Conservation (phyloP, 2,888 invertebrate genomes). For the Trachelus stipa region DNA sequence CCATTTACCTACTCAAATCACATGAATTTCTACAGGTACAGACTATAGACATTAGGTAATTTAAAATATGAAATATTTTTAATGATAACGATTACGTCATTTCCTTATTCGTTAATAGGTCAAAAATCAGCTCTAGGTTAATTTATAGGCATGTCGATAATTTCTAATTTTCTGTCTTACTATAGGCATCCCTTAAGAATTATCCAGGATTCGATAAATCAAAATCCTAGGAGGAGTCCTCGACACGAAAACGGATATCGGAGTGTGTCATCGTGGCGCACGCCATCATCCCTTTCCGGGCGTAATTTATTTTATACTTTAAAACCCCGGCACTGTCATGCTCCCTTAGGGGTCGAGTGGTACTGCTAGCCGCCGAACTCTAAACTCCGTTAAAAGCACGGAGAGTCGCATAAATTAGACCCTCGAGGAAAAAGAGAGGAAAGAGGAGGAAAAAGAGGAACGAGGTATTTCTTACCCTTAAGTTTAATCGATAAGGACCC, state of each 20-base stretch:
- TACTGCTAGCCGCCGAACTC: conserved; percentile 60
- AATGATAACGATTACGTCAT: too few relatives aligned
- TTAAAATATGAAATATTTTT: too few relatives aligned
- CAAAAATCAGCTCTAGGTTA: too few relatives aligned
- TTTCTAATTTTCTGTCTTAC: too few relatives aligned
- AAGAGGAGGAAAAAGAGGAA: conserved; percentile 12
- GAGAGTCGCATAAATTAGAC: conserved; percentile 45
- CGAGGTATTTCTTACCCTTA: conserved; percentile 26
- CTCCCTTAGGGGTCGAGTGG: conserved; percentile 59
- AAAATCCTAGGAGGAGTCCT: conserved; percentile 1
- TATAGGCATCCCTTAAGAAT: too few relatives aligned
- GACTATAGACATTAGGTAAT: too few relatives aligned
- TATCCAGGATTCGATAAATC: background rate
- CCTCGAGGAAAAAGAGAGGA: conserved; percentile 17
- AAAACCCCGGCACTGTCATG: conserved; percentile 55
- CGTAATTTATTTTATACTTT: conserved; percentile 57
- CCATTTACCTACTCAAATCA: too few relatives aligned
- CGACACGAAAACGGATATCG: conserved; percentile 7
- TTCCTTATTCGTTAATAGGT: too few relatives aligned
- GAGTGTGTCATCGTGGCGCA: conserved; percentile 34
- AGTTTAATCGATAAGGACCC: conserved; percentile 11
- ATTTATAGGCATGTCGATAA: too few relatives aligned
- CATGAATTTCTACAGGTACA: too few relatives aligned
- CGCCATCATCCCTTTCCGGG: conserved; percentile 44
- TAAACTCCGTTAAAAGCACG: conserved; percentile 41